These are phyloP conservation scores for Belgica antarctica DNA, from an alignment of 2,888 invertebrate species.

Conservation along the genomic window DNA sequence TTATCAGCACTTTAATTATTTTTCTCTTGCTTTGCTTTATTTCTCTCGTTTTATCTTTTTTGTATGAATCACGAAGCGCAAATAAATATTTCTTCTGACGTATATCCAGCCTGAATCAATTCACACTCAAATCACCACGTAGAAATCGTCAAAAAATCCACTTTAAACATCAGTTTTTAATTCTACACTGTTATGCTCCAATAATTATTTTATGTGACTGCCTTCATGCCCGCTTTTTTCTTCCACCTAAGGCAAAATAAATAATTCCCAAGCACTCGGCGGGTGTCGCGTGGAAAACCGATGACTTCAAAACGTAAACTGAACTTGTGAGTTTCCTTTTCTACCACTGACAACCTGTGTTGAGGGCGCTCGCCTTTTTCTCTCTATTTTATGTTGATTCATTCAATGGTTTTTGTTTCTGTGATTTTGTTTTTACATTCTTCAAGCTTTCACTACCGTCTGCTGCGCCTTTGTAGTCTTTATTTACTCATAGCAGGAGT, in stretches of 20 bases:
- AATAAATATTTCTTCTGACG: too few species aligned
- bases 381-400: constrained; percentile 24
- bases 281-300: constrained; percentile 29
- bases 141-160: too few species aligned
- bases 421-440: constrained; percentile 10
- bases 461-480: constrained; percentile 1
- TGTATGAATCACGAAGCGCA: too few species aligned
- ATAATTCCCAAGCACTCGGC: neutral
- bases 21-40: neutral
- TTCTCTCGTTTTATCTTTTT: too few species aligned
- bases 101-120: too few species aligned
- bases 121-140: too few species aligned
- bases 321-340: constrained; percentile 25
- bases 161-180: constrained; percentile 1
- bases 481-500: constrained; percentile 24
- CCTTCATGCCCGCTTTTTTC: too few species aligned
- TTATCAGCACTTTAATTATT: constrained; percentile 38
- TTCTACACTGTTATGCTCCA: constrained; percentile 20
- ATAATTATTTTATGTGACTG: constrained; percentile 23
- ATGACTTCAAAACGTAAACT: constrained; percentile 40
- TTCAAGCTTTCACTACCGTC: constrained; percentile 18
- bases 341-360: constrained; percentile 8
- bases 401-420: constrained; percentile 4
- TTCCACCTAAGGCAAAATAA: neutral
- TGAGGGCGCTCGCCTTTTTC: constrained; percentile 3